phyloP scores from a whole-genome alignment of 2,113 vertebrate genomes.

The Actenoides lindsayi region DNA sequence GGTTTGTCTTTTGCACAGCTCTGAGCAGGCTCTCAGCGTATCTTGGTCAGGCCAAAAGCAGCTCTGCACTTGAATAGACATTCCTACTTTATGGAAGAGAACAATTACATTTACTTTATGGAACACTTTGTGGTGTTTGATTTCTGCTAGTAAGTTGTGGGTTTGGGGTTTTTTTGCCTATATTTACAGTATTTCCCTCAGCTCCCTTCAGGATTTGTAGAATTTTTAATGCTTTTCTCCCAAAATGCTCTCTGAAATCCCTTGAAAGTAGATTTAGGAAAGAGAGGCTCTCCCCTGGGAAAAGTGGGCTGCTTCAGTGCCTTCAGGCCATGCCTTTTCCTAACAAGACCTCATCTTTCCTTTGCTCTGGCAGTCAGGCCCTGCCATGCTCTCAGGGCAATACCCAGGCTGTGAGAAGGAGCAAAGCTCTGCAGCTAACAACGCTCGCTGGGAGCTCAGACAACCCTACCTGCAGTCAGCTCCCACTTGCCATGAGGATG shows the following conservation, averaged over 20 bases:
- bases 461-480: neutral
- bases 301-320: neutral
- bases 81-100: neutral
- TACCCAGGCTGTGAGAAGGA: neutral
- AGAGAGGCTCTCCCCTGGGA: neutral
- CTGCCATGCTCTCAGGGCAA: neutral
- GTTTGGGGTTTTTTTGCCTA: neutral
- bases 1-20: neutral
- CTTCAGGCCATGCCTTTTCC: neutral
- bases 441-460: neutral
- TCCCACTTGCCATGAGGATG: neutral
- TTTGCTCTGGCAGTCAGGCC: neutral
- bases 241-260: neutral
- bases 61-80: neutral
- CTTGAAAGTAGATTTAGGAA: neutral
- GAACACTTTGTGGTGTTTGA: neutral
- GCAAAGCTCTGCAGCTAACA: neutral
- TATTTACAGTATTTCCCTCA: neutral
- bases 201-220: neutral
- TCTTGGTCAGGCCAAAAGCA: neutral
- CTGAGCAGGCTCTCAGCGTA: neutral
- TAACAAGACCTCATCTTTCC: neutral
- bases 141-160: neutral
- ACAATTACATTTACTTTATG: neutral
- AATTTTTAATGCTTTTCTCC: neutral